phyloP scores from a whole-genome alignment of 2,113 vertebrate genomes.

The Etheostoma cragini region DNA sequence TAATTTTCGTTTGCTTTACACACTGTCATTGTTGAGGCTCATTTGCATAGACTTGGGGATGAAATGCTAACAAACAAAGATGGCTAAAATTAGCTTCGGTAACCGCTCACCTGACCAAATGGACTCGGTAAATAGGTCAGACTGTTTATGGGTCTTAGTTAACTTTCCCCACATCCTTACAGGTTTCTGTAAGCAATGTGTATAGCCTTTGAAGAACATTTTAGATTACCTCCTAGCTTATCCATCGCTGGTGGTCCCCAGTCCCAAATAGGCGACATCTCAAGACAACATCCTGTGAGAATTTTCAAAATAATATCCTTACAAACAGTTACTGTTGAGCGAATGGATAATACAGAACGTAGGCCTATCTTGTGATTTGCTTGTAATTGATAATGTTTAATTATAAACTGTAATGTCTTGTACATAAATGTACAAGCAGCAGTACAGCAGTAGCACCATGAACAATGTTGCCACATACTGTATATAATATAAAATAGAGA shows the following conservation, averaged over 20 bases:
- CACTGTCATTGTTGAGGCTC: constrained; percentile 1
- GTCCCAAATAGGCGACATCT: neutral
- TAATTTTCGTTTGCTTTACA: neutral
- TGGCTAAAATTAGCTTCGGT: neutral
- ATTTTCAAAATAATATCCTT: constrained; percentile 41
- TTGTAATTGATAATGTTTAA: neutral
- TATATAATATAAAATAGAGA: neutral
- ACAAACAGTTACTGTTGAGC: too few species aligned
- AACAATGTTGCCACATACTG: neutral
- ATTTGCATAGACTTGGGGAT: constrained; percentile 13
- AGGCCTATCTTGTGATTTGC: too few species aligned
- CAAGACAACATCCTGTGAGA: constrained; percentile 15
- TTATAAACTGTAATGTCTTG: neutral
- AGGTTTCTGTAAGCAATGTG: neutral
- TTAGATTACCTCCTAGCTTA: neutral
- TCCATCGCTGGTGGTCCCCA: neutral
- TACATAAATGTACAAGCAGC: neutral
- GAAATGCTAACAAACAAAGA: constrained; percentile 39
- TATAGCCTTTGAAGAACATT: neutral
- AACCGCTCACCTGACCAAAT: constrained; percentile 17
- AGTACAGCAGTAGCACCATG: neutral
- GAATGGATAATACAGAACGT: too few species aligned
- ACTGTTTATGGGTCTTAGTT: neutral
- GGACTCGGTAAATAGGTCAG: neutral
- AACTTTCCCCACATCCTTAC: constrained; percentile 20